Evolutionary conservation across 2,888 invertebrate genomes (phyloP), one percentile per base, ranked within the genome.

Genomic region (Eilema sororculum): DNA sequence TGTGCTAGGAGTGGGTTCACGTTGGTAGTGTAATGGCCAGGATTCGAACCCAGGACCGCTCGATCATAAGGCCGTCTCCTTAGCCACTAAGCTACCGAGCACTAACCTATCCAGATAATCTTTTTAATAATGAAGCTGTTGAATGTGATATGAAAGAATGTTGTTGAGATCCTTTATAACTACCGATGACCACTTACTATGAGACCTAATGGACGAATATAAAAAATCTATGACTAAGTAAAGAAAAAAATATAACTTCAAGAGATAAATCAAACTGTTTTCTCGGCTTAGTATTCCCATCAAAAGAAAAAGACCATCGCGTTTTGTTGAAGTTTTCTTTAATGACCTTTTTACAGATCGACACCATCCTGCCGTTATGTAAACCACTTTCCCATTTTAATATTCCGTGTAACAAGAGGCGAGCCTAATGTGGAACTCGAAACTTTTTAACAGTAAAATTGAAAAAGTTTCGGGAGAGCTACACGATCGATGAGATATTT

Each of bases 391-490:
- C 2, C n/a, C 52, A 52, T 52, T 52, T 52, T 52, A 52, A 52
- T 25, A 58, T 25, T 13, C 16, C 16, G 16, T 58, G 28, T 58
- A 58, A 58, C 24, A 58, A 12, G 25, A 58, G 22, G 13, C 58
- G 58, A 58, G 28, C 16, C 25, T 58, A 28, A 58, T 25, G 58
- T 16, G 52, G 52, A 52, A 52, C 20, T 52, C 52, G 9, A 52
- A 52, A 52, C 52, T 52, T 52, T 63, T 62, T 25, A 25, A 69
- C 63, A 64, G n/a, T 71, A 67, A 71, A 80, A 80, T 80, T 72
- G 68, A 68, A 74, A 80, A 78, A 74, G 66, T 78, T 79, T 73
- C 62, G 41, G 46, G 69, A 67, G 67, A n/a, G 52, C 69, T 65
- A 41, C 60, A 56, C 67, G 24, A 71, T 63, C 24, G 61, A 58